phyloP scores from a whole-genome alignment of 2,797 vertebrate genomes.

The Enteromius paludinosus region DNA sequence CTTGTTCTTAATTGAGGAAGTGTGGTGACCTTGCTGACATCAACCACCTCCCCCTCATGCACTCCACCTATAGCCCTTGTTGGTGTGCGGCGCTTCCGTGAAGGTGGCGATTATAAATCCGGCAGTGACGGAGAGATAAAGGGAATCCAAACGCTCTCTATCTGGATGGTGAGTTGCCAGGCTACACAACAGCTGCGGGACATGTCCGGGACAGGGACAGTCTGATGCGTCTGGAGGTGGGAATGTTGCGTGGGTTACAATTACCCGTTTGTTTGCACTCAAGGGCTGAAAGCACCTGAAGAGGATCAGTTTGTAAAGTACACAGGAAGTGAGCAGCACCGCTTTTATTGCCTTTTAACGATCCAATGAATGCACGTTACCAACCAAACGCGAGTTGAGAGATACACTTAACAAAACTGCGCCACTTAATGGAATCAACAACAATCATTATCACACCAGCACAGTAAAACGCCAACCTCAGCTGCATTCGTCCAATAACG shows the following conservation, averaged over 20 bases:
- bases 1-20: slow-evolving; percentile 3
- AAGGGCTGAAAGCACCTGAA: slow-evolving; percentile 13
- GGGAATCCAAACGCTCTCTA: neutral
- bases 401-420: neutral
- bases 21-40: neutral
- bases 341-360: slow-evolving; percentile 11
- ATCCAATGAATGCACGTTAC: neutral
- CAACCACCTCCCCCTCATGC: neutral
- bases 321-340: slow-evolving; percentile 16
- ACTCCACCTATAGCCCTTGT: neutral
- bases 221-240: slow-evolving; percentile 3
- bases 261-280: slow-evolving; percentile 6
- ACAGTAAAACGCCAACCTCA: neutral
- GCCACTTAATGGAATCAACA: slow-evolving; percentile 10
- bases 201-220: neutral
- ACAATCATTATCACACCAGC: slow-evolving; percentile 2
- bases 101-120: neutral
- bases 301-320: slow-evolving; percentile 13
- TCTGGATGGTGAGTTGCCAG: slow-evolving; percentile 2
- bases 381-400: neutral
- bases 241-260: slow-evolving; percentile 9
- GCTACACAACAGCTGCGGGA: slow-evolving; percentile 6
- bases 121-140: slow-evolving; percentile 1
- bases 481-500: neutral
- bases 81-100: neutral